phyloP scores from a whole-genome alignment of 2,888 invertebrate species.

The Drosophila macrospina region DNA sequence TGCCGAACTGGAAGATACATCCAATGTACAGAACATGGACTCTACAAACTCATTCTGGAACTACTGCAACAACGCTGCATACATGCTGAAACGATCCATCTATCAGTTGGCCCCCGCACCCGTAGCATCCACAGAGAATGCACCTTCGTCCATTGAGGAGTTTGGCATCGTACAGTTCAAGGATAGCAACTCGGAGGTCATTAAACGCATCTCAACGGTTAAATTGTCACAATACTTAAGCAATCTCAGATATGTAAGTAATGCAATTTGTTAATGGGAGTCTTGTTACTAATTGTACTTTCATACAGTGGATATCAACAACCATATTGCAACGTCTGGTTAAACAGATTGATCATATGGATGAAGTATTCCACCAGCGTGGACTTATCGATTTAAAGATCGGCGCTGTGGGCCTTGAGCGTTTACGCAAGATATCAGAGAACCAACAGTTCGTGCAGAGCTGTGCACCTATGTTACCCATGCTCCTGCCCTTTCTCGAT shows the following conservation, averaged over 20 bases:
- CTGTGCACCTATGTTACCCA: conserved; percentile 85
- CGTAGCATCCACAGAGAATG: conserved; percentile 79
- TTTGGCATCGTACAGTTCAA: conserved; percentile 79
- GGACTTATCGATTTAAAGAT: conserved; percentile 89
- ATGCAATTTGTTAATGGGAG: too few relatives aligned
- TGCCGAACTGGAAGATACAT: conserved; percentile 71
- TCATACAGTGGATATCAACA: conserved; percentile 92
- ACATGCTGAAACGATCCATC: conserved; percentile 83
- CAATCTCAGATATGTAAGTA: conserved; percentile 89
- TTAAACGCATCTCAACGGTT: conserved; percentile 86
- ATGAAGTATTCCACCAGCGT: conserved; percentile 89
- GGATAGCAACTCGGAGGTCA: conserved; percentile 84
- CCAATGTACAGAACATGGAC: conserved; percentile 64
- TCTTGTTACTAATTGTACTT: neutral
- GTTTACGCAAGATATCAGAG: conserved; percentile 90
- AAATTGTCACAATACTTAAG: conserved; percentile 92
- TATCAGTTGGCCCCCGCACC: conserved; percentile 84
- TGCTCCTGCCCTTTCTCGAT: conserved; percentile 92
- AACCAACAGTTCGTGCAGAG: conserved; percentile 84
- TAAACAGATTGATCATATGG: conserved; percentile 90
- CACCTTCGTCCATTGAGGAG: conserved; percentile 82
- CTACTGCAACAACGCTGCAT: conserved; percentile 84
- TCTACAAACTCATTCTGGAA: conserved; percentile 85
- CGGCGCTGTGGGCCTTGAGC: conserved; percentile 90
- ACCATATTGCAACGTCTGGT: conserved; percentile 92